Evolutionary conservation across 92 coral and sea anemone species (phyloP), one percentile per base, ranked within the genome.

Genomic region (Paragorgia papillata): DNA sequence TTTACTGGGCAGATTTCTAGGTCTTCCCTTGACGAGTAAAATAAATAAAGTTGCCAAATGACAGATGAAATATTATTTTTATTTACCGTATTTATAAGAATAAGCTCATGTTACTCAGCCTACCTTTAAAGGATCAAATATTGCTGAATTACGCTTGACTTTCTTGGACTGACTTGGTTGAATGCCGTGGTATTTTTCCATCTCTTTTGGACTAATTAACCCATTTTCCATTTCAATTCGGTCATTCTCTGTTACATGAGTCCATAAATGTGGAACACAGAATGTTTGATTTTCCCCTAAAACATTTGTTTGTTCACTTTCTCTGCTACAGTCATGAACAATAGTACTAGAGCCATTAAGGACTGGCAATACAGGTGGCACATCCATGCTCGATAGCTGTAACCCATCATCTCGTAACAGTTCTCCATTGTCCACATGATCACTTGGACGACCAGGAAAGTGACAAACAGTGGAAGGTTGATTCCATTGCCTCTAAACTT

Each of bases 221-320:
- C 75, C 75, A 28, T 28, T 7, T 22, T 78, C 74, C 43, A 64
- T 50, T 2, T 65, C 75, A 28, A 2, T 30, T 26, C 40, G 32
- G 27, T 53, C 53, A 49, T 18, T 30, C 6, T 61, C 31, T 24
- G 61, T 27, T 6, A 77, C 33, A 44, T 15, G 13, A 31, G 61
- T 77, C 82, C 82, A 77, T 30, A 77, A 41, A 51, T 77, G 43
- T 22, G 64, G 54, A 1, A 58, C 79, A 30, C 24, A 10, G 4
- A 73, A 12, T 51, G 0, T 37, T 37, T 5, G 5, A 12, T 37
- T 37, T 5, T 37, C 6, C 5, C 43, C 5, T 4, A 37, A 37
- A 37, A n/a, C n/a, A n/a, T n/a, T n/a, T n/a, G n/a, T n/a, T n/a
- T n/a, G n/a, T n/a, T n/a, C n/a, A n/a, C n/a, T n/a, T n/a, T n/a